Conservation (phyloP, 2,113 vertebrate species). For the Takifugu flavidus region DNA sequence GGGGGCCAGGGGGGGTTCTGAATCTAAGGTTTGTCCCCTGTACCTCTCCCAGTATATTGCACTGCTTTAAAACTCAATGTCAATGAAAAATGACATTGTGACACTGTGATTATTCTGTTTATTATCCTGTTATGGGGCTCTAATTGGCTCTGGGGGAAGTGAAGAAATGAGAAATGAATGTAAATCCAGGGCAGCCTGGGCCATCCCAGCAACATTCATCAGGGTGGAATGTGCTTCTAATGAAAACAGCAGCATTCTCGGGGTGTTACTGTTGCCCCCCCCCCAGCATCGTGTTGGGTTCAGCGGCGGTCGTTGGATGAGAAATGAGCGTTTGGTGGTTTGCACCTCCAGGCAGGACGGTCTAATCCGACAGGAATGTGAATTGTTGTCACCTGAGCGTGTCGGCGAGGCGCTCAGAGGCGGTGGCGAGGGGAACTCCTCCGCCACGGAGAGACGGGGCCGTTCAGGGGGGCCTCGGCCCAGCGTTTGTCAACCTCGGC, state of each 20-base stretch:
- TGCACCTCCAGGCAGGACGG: conserved; percentile 5
- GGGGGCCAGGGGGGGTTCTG: too few relatives aligned
- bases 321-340: conserved; percentile 35
- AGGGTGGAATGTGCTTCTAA: conserved; percentile 30
- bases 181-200: conserved; percentile 16
- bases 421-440: conserved; percentile 43
- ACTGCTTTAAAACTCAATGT: too few relatives aligned
- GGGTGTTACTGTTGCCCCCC: conserved; percentile 32
- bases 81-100: too few relatives aligned
- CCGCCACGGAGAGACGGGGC: conserved; percentile 32
- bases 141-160: conserved; percentile 10
- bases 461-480: conserved; percentile 40
- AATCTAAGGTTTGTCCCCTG: too few relatives aligned
- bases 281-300: conserved; percentile 38
- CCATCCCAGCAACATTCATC: conserved; percentile 23
- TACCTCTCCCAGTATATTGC: too few relatives aligned
- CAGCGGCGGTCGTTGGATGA: conserved; percentile 34
- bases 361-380: conserved; percentile 34
- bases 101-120: background rate
- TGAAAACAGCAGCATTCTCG: conserved; percentile 54
- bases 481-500: conserved; percentile 42
- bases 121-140: conserved; percentile 1
- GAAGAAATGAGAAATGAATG: conserved; percentile 9
- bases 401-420: conserved; percentile 18
- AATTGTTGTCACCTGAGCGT: conserved; percentile 36